phyloP scores from a whole-genome alignment of 2,113 vertebrate species.

The Laticauda colubrina region DNA sequence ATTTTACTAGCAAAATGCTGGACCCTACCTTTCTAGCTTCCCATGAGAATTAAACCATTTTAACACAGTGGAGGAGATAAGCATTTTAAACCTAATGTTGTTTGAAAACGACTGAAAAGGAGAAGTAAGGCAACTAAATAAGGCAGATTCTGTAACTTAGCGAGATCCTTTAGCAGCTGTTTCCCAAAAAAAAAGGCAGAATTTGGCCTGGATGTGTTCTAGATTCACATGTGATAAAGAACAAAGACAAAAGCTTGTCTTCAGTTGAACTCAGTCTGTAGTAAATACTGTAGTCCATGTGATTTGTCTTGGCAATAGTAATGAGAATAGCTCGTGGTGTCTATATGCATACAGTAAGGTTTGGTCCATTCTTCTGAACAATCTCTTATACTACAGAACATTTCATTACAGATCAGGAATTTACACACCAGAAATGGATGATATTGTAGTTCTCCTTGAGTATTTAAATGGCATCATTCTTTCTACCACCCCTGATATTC shows the following conservation, averaged over 20 bases:
- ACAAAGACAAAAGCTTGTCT: background rate
- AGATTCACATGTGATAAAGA: background rate
- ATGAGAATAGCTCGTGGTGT: background rate
- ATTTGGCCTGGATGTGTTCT: background rate
- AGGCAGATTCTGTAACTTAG: background rate
- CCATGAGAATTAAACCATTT: background rate
- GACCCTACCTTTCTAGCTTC: background rate
- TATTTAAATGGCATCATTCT: background rate
- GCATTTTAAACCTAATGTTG: background rate
- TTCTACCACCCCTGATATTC: background rate
- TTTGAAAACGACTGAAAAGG: too few relatives aligned
- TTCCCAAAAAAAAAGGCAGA: background rate
- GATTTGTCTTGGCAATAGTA: background rate
- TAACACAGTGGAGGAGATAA: background rate
- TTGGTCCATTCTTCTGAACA: background rate
- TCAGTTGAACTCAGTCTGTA: background rate
- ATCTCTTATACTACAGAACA: background rate
- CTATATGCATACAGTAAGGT: background rate
- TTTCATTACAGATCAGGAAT: background rate
- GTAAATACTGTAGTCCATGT: background rate
- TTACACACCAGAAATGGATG: background rate
- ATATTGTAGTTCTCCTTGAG: background rate
- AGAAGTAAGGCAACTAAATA: background rate
- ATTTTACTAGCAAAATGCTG: background rate
- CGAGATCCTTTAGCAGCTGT: background rate